phyloP scores from a whole-genome alignment of 2,888 invertebrate genomes.

The Crepidodera aurea region DNA sequence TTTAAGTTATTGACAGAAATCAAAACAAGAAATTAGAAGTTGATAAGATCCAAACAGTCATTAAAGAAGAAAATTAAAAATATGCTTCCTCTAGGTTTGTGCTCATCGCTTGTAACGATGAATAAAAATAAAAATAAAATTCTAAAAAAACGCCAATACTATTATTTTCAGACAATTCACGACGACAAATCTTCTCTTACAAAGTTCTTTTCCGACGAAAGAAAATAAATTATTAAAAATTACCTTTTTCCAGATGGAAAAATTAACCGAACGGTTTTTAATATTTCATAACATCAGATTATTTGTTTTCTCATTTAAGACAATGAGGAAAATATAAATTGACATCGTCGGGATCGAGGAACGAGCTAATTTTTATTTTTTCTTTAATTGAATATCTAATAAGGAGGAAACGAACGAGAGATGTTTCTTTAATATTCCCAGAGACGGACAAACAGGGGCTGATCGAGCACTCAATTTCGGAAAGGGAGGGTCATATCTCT shows the following conservation, averaged over 20 bases:
- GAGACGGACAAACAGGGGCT: background rate
- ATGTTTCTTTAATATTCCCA: conserved; percentile 6
- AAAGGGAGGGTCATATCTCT: too few species aligned
- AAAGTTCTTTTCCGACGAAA: background rate
- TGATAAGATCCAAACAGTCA: too few species aligned
- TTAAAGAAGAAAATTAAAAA: too few species aligned
- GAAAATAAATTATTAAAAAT: conserved; percentile 49
- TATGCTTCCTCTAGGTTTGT: too few species aligned
- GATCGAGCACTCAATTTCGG: too few species aligned
- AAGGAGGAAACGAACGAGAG: too few species aligned
- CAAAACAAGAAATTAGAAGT: too few species aligned
- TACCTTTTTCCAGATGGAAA: conserved; percentile 49
- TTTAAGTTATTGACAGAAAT: too few species aligned
- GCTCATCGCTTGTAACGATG: too few species aligned
- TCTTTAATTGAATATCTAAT: conserved; percentile 36
- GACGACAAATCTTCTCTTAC: background rate
- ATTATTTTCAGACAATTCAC: background rate
- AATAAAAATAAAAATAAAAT: too few species aligned
- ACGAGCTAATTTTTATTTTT: conserved; percentile 21
- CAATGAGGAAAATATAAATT: conserved; percentile 23
- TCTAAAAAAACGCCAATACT: too few species aligned
- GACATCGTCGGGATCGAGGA: background rate
- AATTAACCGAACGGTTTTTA: conserved; percentile 56
- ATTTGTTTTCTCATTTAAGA: conserved; percentile 52
- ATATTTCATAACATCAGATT: conserved; percentile 55